Conservation (phyloP, 1,140 invertebrate genomes). For the Macrobrachium rosenbergii region DNA sequence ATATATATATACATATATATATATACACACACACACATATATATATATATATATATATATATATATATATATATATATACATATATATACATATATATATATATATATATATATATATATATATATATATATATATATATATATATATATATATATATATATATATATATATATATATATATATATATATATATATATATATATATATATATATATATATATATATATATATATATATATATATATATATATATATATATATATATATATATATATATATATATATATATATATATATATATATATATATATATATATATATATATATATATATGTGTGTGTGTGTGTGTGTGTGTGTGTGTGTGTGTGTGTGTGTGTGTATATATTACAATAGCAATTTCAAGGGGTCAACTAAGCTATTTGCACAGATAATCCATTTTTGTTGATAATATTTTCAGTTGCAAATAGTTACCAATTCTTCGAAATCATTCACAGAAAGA, state of each 20-base stretch:
- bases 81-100: background rate
- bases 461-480: no score
- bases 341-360: background rate
- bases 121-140: background rate
- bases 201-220: constrained; percentile 8
- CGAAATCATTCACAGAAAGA: no score
- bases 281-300: constrained; percentile 9
- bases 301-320: constrained; percentile 8
- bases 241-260: constrained; percentile 14
- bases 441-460: no score
- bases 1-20: background rate
- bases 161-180: constrained; percentile 17
- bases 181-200: constrained; percentile 14
- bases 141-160: background rate
- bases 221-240: background rate
- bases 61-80: background rate
- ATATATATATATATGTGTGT: background rate
- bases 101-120: constrained; percentile 2
- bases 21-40: no score
- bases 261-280: constrained; percentile 14
- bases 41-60: background rate
- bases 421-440: no score
- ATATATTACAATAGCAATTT: no score
- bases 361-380: background rate
- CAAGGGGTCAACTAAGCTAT: no score